Percentiles rank a stretch among this genome's conserved stretches.
Conservation (phyloP, 2,888 invertebrate genomes). For the Phoenoteleia sp. region DNA sequence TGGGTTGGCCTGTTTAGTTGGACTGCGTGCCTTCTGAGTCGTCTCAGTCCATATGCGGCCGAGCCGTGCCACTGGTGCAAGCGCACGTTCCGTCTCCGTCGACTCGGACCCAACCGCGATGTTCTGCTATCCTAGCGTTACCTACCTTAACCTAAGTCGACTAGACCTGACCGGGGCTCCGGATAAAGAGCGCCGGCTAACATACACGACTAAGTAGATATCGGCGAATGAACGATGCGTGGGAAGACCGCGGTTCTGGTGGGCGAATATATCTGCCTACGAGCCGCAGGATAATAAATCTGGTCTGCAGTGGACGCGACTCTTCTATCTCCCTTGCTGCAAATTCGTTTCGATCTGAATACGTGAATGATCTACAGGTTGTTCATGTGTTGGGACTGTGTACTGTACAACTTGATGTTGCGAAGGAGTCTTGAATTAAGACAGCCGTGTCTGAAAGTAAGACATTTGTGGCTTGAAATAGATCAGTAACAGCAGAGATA, state of each 20-base stretch:
- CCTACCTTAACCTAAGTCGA: constrained; percentile 71
- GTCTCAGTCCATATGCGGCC: constrained; percentile 52
- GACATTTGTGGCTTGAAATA: no score
- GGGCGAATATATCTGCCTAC: constrained; percentile 80
- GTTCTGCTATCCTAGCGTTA: constrained; percentile 65
- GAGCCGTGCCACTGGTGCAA: constrained; percentile 13
- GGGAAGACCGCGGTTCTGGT: constrained; percentile 82
- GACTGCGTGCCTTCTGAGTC: constrained; percentile 59
- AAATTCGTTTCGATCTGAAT: constrained; percentile 52
- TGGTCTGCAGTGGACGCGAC: constrained; percentile 72
- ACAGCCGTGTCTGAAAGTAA: no score
- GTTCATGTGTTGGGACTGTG: no score
- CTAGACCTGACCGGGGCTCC: constrained; percentile 57
- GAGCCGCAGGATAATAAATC: constrained; percentile 75
- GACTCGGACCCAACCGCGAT: constrained; percentile 66
- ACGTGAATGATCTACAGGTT: constrained; percentile 12
- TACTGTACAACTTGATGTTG: no score
- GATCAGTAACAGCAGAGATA: no score
- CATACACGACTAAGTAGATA: constrained; percentile 80
- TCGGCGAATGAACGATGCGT: constrained; percentile 84
- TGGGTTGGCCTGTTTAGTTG: constrained; percentile 70
- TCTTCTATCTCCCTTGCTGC: constrained; percentile 67
- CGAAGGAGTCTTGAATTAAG: no score
- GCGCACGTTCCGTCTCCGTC: no score
- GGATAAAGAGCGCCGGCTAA: constrained; percentile 71